Evolutionary conservation across 2,113 vertebrate genomes (phyloP), one percentile per base, ranked within the genome.

Genomic region (Grallaria varia): DNA sequence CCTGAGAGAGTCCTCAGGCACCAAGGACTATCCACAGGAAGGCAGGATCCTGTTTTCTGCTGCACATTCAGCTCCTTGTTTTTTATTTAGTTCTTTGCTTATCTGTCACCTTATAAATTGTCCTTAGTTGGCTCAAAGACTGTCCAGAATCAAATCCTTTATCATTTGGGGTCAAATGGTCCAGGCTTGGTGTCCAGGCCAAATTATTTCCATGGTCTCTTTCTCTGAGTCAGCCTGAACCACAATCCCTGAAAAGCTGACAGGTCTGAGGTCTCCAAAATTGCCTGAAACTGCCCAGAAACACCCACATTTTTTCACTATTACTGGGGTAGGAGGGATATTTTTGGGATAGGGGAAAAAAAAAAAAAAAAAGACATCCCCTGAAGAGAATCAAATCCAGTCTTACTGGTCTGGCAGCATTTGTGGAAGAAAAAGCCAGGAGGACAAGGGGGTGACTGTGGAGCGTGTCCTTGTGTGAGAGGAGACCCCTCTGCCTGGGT

Each of bases 401-500:
- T 74, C 37, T 42, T 92, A 55, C 92, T 59, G 95, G 93, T 91
- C 75, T 79, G 55, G 58, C 87, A 80, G 75, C 81, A 66, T 69
- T 6, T 14, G 85, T 30, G 85, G 45, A 63, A 71, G 84, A 9
- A 44, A 74, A 78, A 87, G 6, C 11, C 68, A 18, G 63, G 37
- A 66, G 85, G 25, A 27, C 42, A n/a, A 1, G 4, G 24, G 75
- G 78, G 40, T 64, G 85, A 16, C 24, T n/a, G 16, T 2, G 78
- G 79, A 58, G 49, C 4, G 1, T 25, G 47, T 33, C 74, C 64
- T 6, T 1, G 21, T 25, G 62, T 9, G 62, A 82, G 63, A 37
- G 33, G 47, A 47, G 52, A 64, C 18, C 19, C 31, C 35, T 72
- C 23, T 13, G 40, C 23, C 40, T 67, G 78, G 58, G 14, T 21